Percentiles rank a stretch among this genome's conserved stretches.
These are phyloP conservation scores for Miichthys miiuy DNA, from an alignment of 2,797 vertebrate genomes.

Conservation along the genomic window DNA sequence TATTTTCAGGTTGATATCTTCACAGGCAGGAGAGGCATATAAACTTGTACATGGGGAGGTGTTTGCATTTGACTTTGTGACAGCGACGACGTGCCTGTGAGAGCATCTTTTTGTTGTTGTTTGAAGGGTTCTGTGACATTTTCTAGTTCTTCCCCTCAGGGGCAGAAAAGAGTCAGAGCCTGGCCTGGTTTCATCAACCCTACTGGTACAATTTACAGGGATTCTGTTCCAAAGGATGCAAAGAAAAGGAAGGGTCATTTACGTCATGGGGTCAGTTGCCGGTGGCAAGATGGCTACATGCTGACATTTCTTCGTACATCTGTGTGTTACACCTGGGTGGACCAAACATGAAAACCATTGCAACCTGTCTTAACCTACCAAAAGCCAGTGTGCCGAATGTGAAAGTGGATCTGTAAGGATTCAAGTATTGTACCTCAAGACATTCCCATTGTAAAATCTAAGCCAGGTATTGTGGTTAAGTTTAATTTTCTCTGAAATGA, in stretches of 20 bases:
- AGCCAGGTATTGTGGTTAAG: no score
- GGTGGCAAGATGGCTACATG: constrained; percentile 27
- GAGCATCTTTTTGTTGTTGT: constrained; percentile 66
- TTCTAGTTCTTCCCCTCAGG: constrained; percentile 43
- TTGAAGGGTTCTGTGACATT: constrained; percentile 75
- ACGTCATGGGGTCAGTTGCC: constrained; percentile 62
- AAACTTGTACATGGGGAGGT: constrained; percentile 47
- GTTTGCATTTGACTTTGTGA: constrained; percentile 63
- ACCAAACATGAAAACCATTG: constrained; percentile 43
- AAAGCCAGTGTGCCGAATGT: constrained; percentile 6
- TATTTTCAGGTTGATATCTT: constrained; percentile 76
- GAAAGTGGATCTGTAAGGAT: not conserved
- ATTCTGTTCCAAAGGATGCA: constrained; percentile 34
- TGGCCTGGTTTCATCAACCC: constrained; percentile 61
- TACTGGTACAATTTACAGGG: constrained; percentile 43
- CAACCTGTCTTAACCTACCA: constrained; percentile 20
- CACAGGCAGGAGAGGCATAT: constrained; percentile 34
- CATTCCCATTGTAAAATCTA: not conserved
- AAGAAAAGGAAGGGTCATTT: constrained; percentile 45
- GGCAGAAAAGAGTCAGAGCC: constrained; percentile 42
- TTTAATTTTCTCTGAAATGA: not conserved
- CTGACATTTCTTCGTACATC: constrained; percentile 55
- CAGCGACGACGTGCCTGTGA: constrained; percentile 31
- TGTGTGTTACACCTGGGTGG: constrained; percentile 30
- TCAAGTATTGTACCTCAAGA: not conserved